These are phyloP conservation scores for Eristalis pertinax DNA, from an alignment of 2,888 invertebrate species.

Conservation along the genomic window DNA sequence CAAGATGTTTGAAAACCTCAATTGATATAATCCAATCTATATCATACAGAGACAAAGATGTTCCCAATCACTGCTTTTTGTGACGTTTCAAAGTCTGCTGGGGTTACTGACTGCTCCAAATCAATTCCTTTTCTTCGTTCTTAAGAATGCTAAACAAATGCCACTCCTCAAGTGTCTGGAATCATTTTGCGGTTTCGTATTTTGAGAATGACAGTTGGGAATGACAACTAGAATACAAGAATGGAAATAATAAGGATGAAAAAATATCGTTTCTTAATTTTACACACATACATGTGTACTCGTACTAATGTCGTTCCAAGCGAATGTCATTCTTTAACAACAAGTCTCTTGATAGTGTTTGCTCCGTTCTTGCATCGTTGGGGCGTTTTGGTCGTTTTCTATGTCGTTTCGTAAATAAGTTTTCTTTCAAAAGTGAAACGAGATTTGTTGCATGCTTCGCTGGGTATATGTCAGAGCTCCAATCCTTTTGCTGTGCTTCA, in stretches of 20 bases:
- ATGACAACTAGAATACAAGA: constrained; percentile 53
- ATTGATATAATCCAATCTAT: neutral
- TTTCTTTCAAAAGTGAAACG: constrained; percentile 66
- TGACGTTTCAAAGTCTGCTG: neutral
- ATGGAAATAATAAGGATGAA: constrained; percentile 10
- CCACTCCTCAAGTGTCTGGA: constrained; percentile 54
- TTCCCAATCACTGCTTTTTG: neutral
- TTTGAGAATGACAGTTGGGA: constrained; percentile 67
- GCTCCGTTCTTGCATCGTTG: constrained; percentile 53
- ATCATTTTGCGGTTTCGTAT: constrained; percentile 62
- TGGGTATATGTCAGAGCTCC: constrained; percentile 25
- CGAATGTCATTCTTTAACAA: constrained; percentile 54
- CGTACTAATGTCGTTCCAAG: constrained; percentile 35
- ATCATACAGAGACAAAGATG: neutral
- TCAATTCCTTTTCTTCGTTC: constrained; percentile 34
- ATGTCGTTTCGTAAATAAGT: constrained; percentile 42
- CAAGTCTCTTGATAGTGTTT: constrained; percentile 49
- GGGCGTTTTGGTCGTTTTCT: constrained; percentile 44
- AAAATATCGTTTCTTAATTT: constrained; percentile 53
- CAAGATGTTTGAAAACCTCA: neutral
- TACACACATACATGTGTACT: neutral
- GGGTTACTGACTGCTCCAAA: constrained; percentile 67
- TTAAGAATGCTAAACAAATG: constrained; percentile 46
- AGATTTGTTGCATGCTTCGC: constrained; percentile 60
- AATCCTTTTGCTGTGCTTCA: constrained; percentile 43